Conservation (phyloP, 2,113 vertebrate genomes). For the Kryptolebias marmoratus region DNA sequence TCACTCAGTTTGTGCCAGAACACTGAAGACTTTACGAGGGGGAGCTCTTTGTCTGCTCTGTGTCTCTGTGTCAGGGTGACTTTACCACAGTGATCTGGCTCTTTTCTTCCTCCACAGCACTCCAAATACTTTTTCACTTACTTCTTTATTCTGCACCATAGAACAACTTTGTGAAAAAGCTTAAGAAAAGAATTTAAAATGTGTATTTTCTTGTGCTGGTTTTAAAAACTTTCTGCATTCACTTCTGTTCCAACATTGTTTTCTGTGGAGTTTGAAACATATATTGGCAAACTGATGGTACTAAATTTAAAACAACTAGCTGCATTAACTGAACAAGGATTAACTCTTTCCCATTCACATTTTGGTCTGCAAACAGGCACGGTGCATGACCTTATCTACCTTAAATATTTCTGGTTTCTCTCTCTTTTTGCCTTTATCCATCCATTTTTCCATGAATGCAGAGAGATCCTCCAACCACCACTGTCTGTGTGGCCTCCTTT, state of each 20-base stretch:
- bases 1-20: conserved; percentile 31
- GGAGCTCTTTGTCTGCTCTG: conserved; percentile 69
- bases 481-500: conserved; percentile 81
- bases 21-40: conserved; percentile 64
- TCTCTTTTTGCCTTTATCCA: conserved; percentile 27
- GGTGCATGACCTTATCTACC: conserved; percentile 4
- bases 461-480: conserved; percentile 63
- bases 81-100: conserved; percentile 74
- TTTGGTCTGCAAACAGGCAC: neutral
- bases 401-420: conserved; percentile 31
- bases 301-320: neutral
- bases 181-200: neutral
- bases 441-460: conserved; percentile 48
- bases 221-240: neutral
- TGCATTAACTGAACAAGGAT: neutral
- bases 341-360: neutral
- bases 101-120: conserved; percentile 51
- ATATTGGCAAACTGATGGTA: neutral
- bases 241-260: neutral
- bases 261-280: neutral
- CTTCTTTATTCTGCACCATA: conserved; percentile 27
- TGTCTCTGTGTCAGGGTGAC: conserved; percentile 77
- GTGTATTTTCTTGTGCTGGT: neutral
- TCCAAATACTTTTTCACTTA: conserved; percentile 39
- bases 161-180: conserved; percentile 2